Evolutionary conservation across 2,888 invertebrate species (phyloP).

Genomic region (Fragum fragum): DNA sequence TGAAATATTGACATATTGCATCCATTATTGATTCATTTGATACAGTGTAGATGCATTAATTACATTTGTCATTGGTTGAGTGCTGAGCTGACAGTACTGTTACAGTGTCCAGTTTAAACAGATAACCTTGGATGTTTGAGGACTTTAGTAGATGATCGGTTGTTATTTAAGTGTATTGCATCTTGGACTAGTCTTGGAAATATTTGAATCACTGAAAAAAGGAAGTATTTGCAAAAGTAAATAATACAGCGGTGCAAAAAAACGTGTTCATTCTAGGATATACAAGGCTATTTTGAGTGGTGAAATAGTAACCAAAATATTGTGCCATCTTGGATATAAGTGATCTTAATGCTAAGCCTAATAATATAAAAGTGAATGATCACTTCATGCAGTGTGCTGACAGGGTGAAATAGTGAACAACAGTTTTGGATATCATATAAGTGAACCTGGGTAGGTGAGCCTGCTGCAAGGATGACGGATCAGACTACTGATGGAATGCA

Average conservation of each 20-base stretch:
- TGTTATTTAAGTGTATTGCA: no score
- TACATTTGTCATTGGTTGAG: conserved; percentile 14
- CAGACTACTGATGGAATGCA: conserved; percentile 52
- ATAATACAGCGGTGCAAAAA: no score
- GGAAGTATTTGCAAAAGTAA: no score
- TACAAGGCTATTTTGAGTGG: no score
- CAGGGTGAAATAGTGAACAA: no score
- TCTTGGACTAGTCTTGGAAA: no score
- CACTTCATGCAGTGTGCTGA: neutral
- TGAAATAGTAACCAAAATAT: no score
- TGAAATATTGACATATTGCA: conserved; percentile 6
- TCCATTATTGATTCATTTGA: conserved; percentile 14
- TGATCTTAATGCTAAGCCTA: no score
- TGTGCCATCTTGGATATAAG: no score
- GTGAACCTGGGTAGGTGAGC: neutral
- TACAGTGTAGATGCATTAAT: conserved; percentile 16
- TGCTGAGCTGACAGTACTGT: conserved; percentile 1
- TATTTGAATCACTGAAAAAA: no score
- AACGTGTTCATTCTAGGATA: no score
- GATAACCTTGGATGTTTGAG: neutral
- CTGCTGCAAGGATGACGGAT: conserved; percentile 48
- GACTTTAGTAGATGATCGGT: neutral
- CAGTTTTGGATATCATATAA: neutral
- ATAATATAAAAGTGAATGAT: no score
- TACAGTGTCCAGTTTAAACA: neutral